These are phyloP conservation scores for Cylloceria caligata DNA, from an alignment of 2,888 invertebrate genomes.

Conservation along the genomic window DNA sequence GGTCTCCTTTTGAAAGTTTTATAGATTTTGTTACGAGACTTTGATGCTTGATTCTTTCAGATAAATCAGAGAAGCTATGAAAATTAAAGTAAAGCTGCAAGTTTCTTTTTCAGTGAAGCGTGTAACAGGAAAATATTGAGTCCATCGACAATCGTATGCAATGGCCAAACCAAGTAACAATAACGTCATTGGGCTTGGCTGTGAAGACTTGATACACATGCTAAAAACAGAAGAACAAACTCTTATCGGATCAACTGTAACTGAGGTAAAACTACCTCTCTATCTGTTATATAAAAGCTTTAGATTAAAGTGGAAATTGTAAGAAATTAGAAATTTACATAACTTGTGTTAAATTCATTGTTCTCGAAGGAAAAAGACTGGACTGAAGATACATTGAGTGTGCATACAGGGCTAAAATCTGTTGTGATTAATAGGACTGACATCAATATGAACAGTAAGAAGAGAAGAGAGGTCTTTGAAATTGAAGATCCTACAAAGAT, in stretches of 20 bases:
- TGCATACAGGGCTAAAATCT: too few relatives aligned
- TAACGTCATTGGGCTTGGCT: not conserved
- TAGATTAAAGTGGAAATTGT: too few relatives aligned
- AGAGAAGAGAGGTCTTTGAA: not conserved
- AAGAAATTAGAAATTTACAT: too few relatives aligned
- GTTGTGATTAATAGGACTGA: too few relatives aligned
- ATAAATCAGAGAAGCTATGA: not conserved
- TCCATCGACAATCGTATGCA: not conserved
- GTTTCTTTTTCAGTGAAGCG: not conserved
- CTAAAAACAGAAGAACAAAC: too few relatives aligned
- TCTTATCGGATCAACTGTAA: too few relatives aligned
- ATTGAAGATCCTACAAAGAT: not conserved
- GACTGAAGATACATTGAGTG: too few relatives aligned
- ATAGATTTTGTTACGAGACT: too few relatives aligned
- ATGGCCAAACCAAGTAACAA: not conserved
- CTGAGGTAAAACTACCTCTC: too few relatives aligned
- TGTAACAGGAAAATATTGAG: not conserved
- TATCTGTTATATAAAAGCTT: not conserved
- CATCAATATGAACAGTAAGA: not conserved
- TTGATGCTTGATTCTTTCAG: not conserved
- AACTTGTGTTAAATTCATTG: too few relatives aligned
- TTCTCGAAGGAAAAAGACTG: too few relatives aligned
- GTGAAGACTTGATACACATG: not conserved
- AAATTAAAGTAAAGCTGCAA: not conserved
- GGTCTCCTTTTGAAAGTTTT: too few relatives aligned